A percentile compares a stretch with the other conserved stretches of the same genome.
phyloP scores from a whole-genome alignment of 2,797 vertebrate species.

The Botia kubotai region DNA sequence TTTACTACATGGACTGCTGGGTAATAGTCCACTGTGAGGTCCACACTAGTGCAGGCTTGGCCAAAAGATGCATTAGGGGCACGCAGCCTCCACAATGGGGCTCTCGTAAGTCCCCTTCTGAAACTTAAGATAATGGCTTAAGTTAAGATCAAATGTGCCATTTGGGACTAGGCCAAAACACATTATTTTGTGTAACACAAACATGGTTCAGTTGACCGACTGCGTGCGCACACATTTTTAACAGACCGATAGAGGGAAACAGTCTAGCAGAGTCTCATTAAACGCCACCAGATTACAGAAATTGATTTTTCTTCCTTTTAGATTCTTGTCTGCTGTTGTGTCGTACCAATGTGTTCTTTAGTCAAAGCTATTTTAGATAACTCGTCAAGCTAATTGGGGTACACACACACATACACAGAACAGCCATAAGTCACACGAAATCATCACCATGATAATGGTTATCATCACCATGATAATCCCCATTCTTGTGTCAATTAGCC shows the following conservation, averaged over 20 bases:
- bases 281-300: constrained; percentile 61
- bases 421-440: background rate
- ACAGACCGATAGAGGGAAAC: constrained; percentile 57
- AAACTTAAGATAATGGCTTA: too few species aligned
- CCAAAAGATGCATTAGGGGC: too few species aligned
- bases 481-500: constrained; percentile 7
- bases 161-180: background rate
- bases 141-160: too few species aligned
- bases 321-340: constrained; percentile 68
- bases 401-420: background rate
- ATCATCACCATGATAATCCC: background rate
- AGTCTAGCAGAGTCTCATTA: constrained; percentile 66
- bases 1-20: background rate
- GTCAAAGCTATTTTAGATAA: constrained; percentile 25
- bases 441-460: background rate
- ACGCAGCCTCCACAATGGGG: too few species aligned
- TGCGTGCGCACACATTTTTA: constrained; percentile 3
- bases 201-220: constrained; percentile 34
- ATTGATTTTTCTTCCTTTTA: constrained; percentile 69
- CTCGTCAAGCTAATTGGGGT: constrained; percentile 32
- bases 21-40: background rate
- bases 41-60: background rate
- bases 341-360: constrained; percentile 62
- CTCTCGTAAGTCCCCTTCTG: too few species aligned
- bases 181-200: constrained; percentile 35